A percentile compares a stretch with the other conserved stretches of the same genome.
phyloP scores from a whole-genome alignment of 2,888 invertebrate genomes.

The Drosophila cognata region DNA sequence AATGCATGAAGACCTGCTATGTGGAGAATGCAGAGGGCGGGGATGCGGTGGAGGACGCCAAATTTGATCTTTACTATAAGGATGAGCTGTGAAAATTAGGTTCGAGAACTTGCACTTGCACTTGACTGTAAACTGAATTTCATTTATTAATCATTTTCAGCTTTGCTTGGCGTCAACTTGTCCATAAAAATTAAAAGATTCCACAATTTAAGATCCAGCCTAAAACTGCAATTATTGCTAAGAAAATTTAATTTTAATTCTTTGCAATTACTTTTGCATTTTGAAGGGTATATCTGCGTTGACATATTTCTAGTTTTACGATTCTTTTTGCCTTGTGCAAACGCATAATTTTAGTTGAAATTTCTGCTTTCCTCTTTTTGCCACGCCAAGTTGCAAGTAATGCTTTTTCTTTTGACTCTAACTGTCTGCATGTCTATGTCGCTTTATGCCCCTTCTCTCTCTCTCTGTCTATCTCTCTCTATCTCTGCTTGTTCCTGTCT shows the following conservation, averaged over 20 bases:
- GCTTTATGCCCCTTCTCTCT: background rate
- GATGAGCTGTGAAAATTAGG: conserved; percentile 1
- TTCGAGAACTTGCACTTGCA: background rate
- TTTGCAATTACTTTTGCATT: background rate
- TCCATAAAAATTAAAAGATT: rapidly evolving
- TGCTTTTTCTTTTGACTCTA: conserved; percentile 64
- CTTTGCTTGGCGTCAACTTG: background rate
- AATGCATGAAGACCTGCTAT: conserved; percentile 51
- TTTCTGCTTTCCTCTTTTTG: conserved; percentile 31
- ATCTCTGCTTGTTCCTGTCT: background rate
- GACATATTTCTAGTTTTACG: background rate
- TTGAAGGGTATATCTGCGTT: conserved; percentile 2
- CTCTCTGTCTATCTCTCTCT: background rate
- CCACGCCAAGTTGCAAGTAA: conserved; percentile 53
- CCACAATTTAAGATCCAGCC: background rate
- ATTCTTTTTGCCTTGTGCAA: conserved; percentile 41
- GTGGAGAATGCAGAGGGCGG: conserved; percentile 34
- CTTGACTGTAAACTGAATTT: too few relatives aligned
- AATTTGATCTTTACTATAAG: conserved; percentile 5
- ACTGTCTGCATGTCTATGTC: conserved; percentile 24
- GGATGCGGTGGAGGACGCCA: conserved; percentile 18
- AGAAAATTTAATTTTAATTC: background rate
- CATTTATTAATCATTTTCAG: too few relatives aligned
- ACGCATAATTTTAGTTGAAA: conserved; percentile 66
- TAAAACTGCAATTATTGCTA: background rate